phyloP scores from a whole-genome alignment of 2,113 vertebrate genomes.

The Nibea albiflora region DNA sequence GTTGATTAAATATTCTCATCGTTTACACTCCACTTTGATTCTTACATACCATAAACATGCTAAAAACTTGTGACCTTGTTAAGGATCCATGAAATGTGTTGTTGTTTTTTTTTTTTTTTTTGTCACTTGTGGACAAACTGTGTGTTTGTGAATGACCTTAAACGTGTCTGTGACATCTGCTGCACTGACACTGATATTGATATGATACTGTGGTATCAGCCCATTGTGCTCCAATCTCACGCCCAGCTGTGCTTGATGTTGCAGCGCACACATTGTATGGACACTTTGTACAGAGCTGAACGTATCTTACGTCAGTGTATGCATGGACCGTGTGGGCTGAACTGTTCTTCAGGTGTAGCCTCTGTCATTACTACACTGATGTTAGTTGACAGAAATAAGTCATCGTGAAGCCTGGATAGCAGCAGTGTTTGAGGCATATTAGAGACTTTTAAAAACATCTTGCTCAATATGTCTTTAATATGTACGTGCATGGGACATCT shows the following conservation, averaged over 20 bases:
- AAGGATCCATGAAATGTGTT: not conserved
- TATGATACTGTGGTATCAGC: not conserved
- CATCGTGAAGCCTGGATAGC: too few species aligned
- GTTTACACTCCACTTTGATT: not conserved
- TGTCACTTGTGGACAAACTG: not conserved
- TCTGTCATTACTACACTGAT: not conserved
- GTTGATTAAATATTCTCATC: not conserved
- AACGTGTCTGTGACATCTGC: not conserved
- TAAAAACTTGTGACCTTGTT: not conserved
- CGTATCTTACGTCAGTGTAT: not conserved
- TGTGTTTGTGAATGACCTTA: not conserved
- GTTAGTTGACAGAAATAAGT: not conserved
- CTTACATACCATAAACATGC: too few species aligned
- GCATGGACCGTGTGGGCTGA: too few species aligned
- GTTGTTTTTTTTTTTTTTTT: not conserved
- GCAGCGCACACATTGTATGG: too few species aligned
- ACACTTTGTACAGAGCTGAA: too few species aligned
- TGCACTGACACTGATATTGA: not conserved
- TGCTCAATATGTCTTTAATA: not conserved
- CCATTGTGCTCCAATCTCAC: not conserved
- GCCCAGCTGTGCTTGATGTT: not conserved
- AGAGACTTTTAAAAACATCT: not conserved
- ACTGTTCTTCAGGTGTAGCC: too few species aligned
- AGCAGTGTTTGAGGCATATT: not conserved
- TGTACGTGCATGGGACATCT: not conserved